Percentiles rank a stretch among this genome's conserved stretches.
These are phyloP conservation scores for Sciurus carolinensis DNA, from an alignment of 2,797 vertebrate genomes.

Conservation along the genomic window DNA sequence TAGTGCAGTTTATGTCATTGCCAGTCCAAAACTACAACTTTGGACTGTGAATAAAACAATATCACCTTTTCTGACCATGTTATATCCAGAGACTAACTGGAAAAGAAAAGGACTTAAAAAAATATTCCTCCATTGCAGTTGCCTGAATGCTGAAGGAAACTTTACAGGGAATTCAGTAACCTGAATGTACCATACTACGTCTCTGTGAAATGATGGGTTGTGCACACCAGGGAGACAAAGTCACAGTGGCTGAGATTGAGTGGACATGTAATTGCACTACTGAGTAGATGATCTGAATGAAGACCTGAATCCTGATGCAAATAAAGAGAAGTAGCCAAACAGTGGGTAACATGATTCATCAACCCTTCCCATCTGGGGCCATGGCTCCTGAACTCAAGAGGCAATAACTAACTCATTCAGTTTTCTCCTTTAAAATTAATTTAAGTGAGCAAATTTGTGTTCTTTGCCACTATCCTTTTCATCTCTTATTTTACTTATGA, in stretches of 20 bases:
- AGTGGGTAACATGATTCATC: not conserved
- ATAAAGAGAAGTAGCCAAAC: not conserved
- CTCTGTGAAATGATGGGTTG: not conserved
- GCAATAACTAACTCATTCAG: not conserved
- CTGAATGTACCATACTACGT: not conserved
- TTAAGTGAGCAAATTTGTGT: not conserved
- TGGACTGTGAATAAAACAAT: not conserved
- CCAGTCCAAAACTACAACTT: not conserved
- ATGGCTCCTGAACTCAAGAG: not conserved
- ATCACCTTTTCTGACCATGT: not conserved
- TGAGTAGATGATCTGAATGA: not conserved
- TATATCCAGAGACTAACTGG: not conserved
- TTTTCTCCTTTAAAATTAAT: not conserved
- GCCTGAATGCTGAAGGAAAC: not conserved
- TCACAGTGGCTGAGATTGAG: not conserved
- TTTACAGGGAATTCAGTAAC: not conserved
- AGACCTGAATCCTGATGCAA: not conserved
- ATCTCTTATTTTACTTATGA: not conserved
- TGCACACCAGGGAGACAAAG: not conserved
- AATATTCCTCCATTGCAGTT: not conserved
- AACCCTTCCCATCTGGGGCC: not conserved
- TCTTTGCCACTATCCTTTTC: not conserved
- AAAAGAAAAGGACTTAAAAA: not conserved
- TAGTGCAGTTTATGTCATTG: not conserved
- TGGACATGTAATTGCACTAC: not conserved